A percentile compares a stretch with the other conserved stretches of the same genome.
Evolutionary conservation across 2,113 vertebrate species (phyloP).

Genomic region (Zosterops hypoxanthus): DNA sequence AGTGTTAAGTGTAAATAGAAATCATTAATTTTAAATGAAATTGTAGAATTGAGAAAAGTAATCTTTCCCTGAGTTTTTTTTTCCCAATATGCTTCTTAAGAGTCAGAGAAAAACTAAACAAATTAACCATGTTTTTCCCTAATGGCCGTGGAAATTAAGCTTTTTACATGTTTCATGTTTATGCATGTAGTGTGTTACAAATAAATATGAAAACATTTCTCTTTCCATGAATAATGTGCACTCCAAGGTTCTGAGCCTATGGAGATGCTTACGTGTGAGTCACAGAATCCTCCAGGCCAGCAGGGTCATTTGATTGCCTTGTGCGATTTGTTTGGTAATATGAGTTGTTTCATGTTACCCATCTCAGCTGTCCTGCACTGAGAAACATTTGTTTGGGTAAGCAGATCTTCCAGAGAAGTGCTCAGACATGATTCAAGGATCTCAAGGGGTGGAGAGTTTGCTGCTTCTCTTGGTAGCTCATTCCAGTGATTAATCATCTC

Average conservation of each 20-base stretch:
- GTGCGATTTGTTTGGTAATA: not conserved
- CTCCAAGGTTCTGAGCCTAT: not conserved
- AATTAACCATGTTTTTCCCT: not conserved
- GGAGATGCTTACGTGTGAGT: not conserved
- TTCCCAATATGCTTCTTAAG: not conserved
- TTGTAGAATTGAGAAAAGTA: not conserved
- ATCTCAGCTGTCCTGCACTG: not conserved
- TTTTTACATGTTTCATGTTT: not conserved
- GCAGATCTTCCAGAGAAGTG: not conserved
- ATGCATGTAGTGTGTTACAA: not conserved
- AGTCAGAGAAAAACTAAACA: not conserved
- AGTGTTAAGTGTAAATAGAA: not conserved
- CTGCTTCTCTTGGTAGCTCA: not conserved
- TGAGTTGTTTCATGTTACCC: accelerated
- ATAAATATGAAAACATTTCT: not conserved
- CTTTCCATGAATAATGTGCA: not conserved
- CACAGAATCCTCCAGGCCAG: not conserved
- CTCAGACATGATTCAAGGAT: not conserved
- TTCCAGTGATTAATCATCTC: not conserved
- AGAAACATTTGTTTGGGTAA: slow-evolving; percentile 8
- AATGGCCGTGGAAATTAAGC: accelerated
- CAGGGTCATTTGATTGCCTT: not conserved
- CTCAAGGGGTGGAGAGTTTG: not conserved
- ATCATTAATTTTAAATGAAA: not conserved
- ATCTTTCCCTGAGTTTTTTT: not conserved